Evolutionary conservation across 2,888 invertebrate species (phyloP), one percentile per base, ranked within the genome.

Genomic region (Coecobrya sp.): DNA sequence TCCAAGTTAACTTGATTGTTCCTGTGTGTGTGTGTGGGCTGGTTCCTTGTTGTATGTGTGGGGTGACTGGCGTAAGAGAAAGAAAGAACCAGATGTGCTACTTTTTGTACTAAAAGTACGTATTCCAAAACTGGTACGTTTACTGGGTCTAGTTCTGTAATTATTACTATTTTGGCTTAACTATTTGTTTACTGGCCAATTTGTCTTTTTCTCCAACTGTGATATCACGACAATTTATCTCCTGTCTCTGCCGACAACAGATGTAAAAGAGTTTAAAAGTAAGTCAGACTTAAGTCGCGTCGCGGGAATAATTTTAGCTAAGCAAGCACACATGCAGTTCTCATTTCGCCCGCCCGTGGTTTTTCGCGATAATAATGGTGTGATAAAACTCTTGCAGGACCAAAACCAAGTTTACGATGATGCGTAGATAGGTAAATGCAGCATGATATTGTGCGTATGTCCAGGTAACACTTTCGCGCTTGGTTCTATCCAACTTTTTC

Each of bases 171-270:
- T 59, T 81, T 68, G 49, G 81, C 68, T 59, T 79, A 76, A 76
- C 70, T 81, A 76, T 89, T 89, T 89, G 88, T 89, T 89, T 85
- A 84, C 85, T 52, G 36, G 90, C 73, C 91, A 86, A 91, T 91
- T 91, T 91, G 91, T 91, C 91, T 91, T 86, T 91, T 91, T 91
- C 91, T 86, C 91, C 91, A 86, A 91, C 86, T 91, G 91, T 86
- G 91, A 91, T 91, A 91, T 91, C 91, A 91, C 86, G 76, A 79
- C 91, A 91, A 91, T 91, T 91, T 91, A 91, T 91, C 91, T 91
- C 91, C 82, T 91, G 91, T 91, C 86, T 86, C 86, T 82, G 86
- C 81, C 88, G 86, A 91, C 91, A 91, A 91, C 91, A 91, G 91
- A 91, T 91, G 91, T 76, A 91, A 91, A 86, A 49, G 85, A 30